Evolutionary conservation across 2,113 vertebrate species (phyloP), one percentile per base, ranked within the genome.

Genomic region (Sinocyclocheilus rhinocerous): DNA sequence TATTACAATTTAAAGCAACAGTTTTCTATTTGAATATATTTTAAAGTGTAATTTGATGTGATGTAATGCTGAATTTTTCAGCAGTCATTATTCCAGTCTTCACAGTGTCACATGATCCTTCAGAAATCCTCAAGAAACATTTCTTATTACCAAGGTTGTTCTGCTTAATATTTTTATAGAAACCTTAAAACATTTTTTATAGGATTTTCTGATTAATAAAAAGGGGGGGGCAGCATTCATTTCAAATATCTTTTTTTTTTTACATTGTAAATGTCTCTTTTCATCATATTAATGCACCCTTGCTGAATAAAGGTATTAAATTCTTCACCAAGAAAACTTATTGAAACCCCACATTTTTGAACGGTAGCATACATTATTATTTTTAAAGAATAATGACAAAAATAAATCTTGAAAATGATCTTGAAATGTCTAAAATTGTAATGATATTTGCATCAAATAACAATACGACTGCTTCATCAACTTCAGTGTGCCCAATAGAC

Each of bases 361-460:
- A 72, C 9, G 0, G 36, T 45, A 0, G 72, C 12, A 11, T 75
- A 75, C 39, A 24, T 45, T 45, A 45, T 45, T 73, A 75, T 26
- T 75, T 48, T 39, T 2, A 22, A 36, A 39, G 10, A 76, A 76
- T 16, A 45, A 50, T 50, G n/a, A 24, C n/a, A 6, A n/a, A 12
- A 61, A 63, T 8, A 15, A 36, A 33, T 22, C 4, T 6, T 48
- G 81, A 52, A 73, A 73, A 52, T 52, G 50, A 52, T 52, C 50
- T 52, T 75, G 0, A 45, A 9, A 29, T 29, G 29, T 79, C 36
- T 15, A 76, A 84, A 63, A 84, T 29, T 88, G 81, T 81, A 86
- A 45, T 85, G 36, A 88, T 39, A 81, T 63, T 86, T 65, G 36
- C 13, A 20, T 84, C 73, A 84, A 86, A 84, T 86, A 76, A 79